Conservation (phyloP, 2,797 vertebrate genomes). For the Enteromius viviparus region DNA sequence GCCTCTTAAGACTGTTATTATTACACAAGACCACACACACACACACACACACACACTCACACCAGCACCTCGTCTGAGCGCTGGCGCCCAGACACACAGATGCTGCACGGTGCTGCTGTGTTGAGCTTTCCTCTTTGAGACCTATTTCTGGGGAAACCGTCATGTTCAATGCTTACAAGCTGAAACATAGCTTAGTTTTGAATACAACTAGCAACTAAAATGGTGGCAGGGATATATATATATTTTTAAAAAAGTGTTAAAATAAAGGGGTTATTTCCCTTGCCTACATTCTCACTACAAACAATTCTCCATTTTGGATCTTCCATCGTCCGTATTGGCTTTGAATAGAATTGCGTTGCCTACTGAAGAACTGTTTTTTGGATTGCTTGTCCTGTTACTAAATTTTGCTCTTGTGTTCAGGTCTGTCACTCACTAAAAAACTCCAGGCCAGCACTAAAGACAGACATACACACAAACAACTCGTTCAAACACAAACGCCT, state of each 20-base stretch:
- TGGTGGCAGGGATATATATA: conserved; percentile 57
- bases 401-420: conserved; percentile 21
- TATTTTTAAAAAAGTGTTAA: not conserved
- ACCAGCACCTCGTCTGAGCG: conserved; percentile 63
- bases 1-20: conserved; percentile 74
- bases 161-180: conserved; percentile 41
- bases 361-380: conserved; percentile 41
- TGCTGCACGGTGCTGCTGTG: conserved; percentile 52
- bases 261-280: conserved; percentile 35
- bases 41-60: conserved; percentile 28
- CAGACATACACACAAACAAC: conserved; percentile 49
- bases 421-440: conserved; percentile 45
- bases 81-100: conserved; percentile 58
- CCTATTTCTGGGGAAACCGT: conserved; percentile 41
- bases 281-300: conserved; percentile 26
- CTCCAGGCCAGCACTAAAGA: conserved; percentile 55
- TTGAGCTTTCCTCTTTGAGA: conserved; percentile 49
- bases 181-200: conserved; percentile 50
- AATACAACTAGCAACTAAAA: conserved; percentile 58
- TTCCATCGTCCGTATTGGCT: conserved; percentile 44
- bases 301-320: conserved; percentile 31
- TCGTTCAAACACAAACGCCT: conserved; percentile 45
- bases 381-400: conserved; percentile 29
- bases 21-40: conserved; percentile 58
- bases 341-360: conserved; percentile 30